A percentile compares a stretch with the other conserved stretches of the same genome.
Evolutionary conservation across 1,140 invertebrate genomes (phyloP).

Genomic region (Phymastichus coffea): DNA sequence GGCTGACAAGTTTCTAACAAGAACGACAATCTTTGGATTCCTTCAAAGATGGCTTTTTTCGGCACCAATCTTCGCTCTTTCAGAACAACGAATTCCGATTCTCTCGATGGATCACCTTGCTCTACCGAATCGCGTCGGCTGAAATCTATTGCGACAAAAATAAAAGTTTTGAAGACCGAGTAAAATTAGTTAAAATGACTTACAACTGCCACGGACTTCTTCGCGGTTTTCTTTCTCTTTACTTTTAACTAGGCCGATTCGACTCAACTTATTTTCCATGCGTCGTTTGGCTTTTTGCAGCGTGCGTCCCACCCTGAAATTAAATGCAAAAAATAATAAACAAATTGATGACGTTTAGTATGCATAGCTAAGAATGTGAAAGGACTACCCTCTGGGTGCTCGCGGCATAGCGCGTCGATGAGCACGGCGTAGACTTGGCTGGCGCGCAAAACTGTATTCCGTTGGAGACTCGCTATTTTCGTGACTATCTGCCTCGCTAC

Average conservation of each 20-base stretch:
- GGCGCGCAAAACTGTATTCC: conserved; percentile 58
- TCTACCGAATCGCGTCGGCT: conserved; percentile 82
- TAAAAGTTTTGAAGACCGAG: neutral
- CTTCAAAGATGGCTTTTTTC: conserved; percentile 71
- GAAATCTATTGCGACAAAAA: conserved; percentile 61
- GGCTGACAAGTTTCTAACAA: conserved; percentile 93
- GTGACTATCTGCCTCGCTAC: conserved; percentile 59
- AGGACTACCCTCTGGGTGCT: conserved; percentile 41
- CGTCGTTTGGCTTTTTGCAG: conserved; percentile 78
- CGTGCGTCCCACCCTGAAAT: conserved; percentile 60
- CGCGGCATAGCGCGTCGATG: conserved; percentile 43
- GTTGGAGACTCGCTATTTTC: conserved; percentile 63
- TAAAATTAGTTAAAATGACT: conserved; percentile 49
- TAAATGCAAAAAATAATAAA: conserved; percentile 16
- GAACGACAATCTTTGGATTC: conserved; percentile 83
- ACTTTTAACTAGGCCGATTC: conserved; percentile 71
- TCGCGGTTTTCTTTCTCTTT: conserved; percentile 86
- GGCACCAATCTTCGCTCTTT: conserved; percentile 82
- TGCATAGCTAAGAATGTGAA: neutral
- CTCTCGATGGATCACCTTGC: conserved; percentile 71
- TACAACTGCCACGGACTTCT: conserved; percentile 75
- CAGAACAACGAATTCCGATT: conserved; percentile 83
- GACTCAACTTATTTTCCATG: conserved; percentile 83
- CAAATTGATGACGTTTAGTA: neutral
- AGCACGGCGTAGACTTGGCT: conserved; percentile 48